These are phyloP conservation scores for Cebidichthys violaceus DNA, from an alignment of 2,113 vertebrate species.

Conservation along the genomic window DNA sequence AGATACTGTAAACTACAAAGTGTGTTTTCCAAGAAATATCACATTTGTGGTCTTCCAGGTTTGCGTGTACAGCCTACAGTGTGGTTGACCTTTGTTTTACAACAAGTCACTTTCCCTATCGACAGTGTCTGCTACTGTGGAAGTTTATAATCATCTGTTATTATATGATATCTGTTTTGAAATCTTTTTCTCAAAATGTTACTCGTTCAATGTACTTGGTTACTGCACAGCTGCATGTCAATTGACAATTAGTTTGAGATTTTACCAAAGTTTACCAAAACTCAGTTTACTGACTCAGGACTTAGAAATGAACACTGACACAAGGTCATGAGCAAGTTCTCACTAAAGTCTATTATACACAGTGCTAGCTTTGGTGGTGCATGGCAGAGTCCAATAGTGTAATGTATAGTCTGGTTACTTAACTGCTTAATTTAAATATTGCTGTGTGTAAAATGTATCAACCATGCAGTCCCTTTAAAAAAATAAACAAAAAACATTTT, in stretches of 20 bases:
- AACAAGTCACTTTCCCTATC: background rate
- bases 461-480: background rate
- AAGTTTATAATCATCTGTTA: background rate
- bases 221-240: constrained; percentile 21
- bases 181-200: background rate
- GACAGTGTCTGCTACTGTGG: background rate
- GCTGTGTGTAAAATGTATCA: background rate
- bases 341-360: background rate
- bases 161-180: background rate
- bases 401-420: background rate
- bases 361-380: background rate
- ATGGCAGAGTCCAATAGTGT: background rate
- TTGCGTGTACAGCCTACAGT: background rate
- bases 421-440: background rate
- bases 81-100: constrained; percentile 9
- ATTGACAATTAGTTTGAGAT: background rate
- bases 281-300: background rate
- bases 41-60: constrained; percentile 45
- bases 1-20: constrained; percentile 61
- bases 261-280: background rate
- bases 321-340: background rate
- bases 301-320: background rate
- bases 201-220: background rate
- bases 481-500: background rate
- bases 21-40: constrained; percentile 46